These are phyloP conservation scores for Pogonocherus hispidulus DNA, from an alignment of 2,888 invertebrate genomes.

Conservation along the genomic window DNA sequence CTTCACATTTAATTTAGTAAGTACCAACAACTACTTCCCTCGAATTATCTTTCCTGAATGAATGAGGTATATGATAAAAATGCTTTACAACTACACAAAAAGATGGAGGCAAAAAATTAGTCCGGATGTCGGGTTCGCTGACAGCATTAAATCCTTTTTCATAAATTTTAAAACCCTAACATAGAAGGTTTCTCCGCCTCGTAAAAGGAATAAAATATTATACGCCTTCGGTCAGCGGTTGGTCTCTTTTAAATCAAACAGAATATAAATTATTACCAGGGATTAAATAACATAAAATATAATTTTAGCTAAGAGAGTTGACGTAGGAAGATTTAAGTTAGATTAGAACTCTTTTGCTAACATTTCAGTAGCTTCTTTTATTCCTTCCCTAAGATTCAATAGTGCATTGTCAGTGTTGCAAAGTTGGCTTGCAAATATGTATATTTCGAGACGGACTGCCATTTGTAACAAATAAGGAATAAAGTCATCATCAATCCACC, in stretches of 20 bases:
- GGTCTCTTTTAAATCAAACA: neutral
- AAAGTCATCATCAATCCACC: too few relatives aligned
- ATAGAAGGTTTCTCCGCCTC: neutral
- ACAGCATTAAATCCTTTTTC: constrained; percentile 2
- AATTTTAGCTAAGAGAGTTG: too few relatives aligned
- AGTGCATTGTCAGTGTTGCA: too few relatives aligned
- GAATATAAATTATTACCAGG: neutral
- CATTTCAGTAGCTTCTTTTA: too few relatives aligned
- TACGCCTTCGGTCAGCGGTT: neutral
- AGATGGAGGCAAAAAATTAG: neutral
- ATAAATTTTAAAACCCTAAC: constrained; percentile 5
- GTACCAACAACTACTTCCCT: neutral
- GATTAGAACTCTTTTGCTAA: too few relatives aligned
- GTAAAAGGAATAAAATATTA: neutral
- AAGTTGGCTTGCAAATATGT: too few relatives aligned
- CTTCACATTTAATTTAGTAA: neutral
- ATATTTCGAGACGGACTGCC: too few relatives aligned
- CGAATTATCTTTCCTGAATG: neutral
- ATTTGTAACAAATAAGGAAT: too few relatives aligned
- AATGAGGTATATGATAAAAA: neutral
- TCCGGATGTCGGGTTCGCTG: neutral
- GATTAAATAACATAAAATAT: neutral
- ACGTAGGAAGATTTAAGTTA: too few relatives aligned
- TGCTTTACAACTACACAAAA: neutral
- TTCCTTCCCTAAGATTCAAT: too few relatives aligned